These are phyloP conservation scores for Stigmatopora argus DNA, from an alignment of 2,113 vertebrate genomes.

Conservation along the genomic window DNA sequence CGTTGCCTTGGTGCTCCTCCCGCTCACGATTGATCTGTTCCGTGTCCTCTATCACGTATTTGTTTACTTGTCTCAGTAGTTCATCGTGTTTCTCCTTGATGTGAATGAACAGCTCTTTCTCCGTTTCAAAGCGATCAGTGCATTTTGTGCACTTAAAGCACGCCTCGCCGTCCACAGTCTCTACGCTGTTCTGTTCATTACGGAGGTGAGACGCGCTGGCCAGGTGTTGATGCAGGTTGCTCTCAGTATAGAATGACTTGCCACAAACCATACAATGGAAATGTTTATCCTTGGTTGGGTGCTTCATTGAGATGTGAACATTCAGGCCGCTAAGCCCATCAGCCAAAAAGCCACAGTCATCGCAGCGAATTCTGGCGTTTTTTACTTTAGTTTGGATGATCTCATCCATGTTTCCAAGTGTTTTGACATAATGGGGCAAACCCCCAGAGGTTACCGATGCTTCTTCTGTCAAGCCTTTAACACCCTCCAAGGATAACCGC, in stretches of 20 bases:
- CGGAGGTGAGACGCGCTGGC: constrained; percentile 86
- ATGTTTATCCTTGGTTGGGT: constrained; percentile 92
- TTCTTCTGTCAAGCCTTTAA: constrained; percentile 42
- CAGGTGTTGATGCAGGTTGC: constrained; percentile 95
- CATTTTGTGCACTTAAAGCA: constrained; percentile 95
- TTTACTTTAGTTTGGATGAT: constrained; percentile 46
- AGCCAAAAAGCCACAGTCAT: constrained; percentile 96
- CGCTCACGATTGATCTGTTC: constrained; percentile 96
- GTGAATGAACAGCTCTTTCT: constrained; percentile 90
- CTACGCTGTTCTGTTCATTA: constrained; percentile 89
- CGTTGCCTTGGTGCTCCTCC: constrained; percentile 92
- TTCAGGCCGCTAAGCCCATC: constrained; percentile 93
- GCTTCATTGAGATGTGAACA: constrained; percentile 98
- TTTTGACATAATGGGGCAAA: constrained; percentile 36
- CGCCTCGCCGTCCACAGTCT: constrained; percentile 91
- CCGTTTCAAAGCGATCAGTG: constrained; percentile 85
- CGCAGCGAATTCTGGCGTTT: constrained; percentile 80
- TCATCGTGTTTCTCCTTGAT: constrained; percentile 98
- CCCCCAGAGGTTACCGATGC: constrained; percentile 38
- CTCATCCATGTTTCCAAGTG: constrained; percentile 51
- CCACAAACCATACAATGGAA: constrained; percentile 95
- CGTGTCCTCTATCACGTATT: constrained; percentile 93
- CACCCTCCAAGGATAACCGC: constrained; percentile 50
- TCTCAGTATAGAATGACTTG: constrained; percentile 96
- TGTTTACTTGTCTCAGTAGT: constrained; percentile 90